Base-by-base conservation (phyloP, 2,113 vertebrate species). In the Ptychochromis oligacanthus region DNA sequence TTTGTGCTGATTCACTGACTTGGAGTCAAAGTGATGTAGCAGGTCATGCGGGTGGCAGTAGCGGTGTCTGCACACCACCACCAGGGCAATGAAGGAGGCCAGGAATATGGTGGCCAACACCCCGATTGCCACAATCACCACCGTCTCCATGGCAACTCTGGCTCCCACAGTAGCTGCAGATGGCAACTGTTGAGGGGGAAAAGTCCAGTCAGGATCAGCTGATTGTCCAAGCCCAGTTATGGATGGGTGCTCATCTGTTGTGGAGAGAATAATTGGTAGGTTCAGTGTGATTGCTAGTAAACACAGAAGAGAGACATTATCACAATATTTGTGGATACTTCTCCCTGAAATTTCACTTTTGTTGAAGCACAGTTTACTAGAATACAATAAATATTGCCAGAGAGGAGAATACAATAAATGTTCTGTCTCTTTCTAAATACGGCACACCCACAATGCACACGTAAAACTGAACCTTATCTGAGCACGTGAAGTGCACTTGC, bases 61-160 rank as follows among this genome's bases (percentile, higher is more conserved):
- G 11, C 97, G 97, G 59, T 99, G 98, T 80, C 97, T 91, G 89
- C 98, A 99, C 36, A 99, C 97, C 79, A 97, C 95, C 88, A 99
- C 97, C 94, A 99, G 96, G 0, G 98, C 97, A 81, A 97, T 92
- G 2, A 99, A 97, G 0, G 98, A 99, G 0, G 97, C 98, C 96
- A 99, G 95, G 90, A 99, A 99, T 88, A 99, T 97, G 93, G 97
- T 97, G 89, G 97, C 97, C 93, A 99, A 87, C 79, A 99, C 97
- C 14, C 98, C 97, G 2, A 99, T 99, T 91, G 98, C 98, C 75
- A 99, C 97, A 0, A 99, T 99, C 94, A 99, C 98, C 82, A 99
- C 98, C 0, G 97, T 98, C 95, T 99, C 98, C 98, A 99, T 99
- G 94, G 89, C 80, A 57, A 94, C 80, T 28, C 6, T 60, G 59